Base-by-base conservation (phyloP, 2,888 invertebrate species). In the Buathra laborator region DNA sequence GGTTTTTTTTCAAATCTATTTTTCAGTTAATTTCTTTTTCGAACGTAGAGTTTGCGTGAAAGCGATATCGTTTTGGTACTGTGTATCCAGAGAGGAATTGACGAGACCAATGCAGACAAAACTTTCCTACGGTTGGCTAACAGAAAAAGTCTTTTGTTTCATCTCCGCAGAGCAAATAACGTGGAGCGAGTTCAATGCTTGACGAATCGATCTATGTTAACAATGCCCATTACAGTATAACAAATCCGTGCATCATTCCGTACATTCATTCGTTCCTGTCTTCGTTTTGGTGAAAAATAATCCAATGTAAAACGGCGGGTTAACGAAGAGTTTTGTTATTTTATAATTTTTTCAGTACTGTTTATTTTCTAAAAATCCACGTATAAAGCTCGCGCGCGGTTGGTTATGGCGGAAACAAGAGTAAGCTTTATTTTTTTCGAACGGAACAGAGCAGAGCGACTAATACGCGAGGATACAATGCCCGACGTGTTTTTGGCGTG, bases 401-500 rank as follows among this genome's bases (percentile, higher is more conserved):
- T 62, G 32, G 62, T 62, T 32, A 7, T 7, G 14, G 14, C 14
- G 62, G 29, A 62, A 29, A 14, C 32, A 14, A 62, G 7, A 62
- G 5, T 62, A 14, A 16, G 16, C 6, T 32, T n/a, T n/a, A 29
- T 32, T 62, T 62, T 29, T 59, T 24, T 29, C 10, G 10, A 56
- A 62, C 32, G 3, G 32, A 14, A 62, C 29, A 32, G 62, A 62
- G 24, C 62, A 2, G 62, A 62, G n/a, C 62, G 14, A 62, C 32
- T 62, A 32, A 62, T 62, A 32, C 29, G 32, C 62, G 32, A 14
- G 32, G 24, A 62, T 14, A 68, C 68, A 70, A 48, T 62, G 62
- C 62, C 44, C 37, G 16, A 68, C 51, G 62, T 51, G 68, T 75
- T 81, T 81, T 68, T 48, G 29, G 62, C 37, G 19, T 12, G 48